These are phyloP conservation scores for Paradoxurus hermaphroditus DNA, from an alignment of 2,113 vertebrate genomes.

Conservation along the genomic window DNA sequence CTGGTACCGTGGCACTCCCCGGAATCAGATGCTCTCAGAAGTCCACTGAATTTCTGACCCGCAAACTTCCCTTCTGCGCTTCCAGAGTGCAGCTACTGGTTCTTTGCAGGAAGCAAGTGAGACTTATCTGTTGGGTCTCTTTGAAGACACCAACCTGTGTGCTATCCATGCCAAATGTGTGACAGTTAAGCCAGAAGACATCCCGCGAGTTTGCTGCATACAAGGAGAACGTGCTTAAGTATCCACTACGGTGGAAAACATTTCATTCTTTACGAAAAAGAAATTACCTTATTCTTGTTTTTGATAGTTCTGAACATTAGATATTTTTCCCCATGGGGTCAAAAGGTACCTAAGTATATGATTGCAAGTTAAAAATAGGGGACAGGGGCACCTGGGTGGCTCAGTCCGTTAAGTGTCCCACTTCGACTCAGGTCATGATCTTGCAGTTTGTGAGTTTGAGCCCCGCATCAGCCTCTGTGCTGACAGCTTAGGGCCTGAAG, in stretches of 20 bases:
- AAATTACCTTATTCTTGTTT: not conserved
- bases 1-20: not conserved
- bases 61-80: not conserved
- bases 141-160: not conserved
- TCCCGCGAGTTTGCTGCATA: not conserved
- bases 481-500: too few relatives aligned
- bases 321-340: conserved; percentile 84
- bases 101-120: not conserved
- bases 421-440: too few relatives aligned
- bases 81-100: not conserved
- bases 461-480: too few relatives aligned
- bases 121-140: not conserved
- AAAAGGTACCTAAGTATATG: conserved; percentile 89
- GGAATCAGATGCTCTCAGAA: not conserved
- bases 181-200: not conserved
- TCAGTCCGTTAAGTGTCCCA: too few relatives aligned
- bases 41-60: not conserved
- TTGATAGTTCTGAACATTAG: not conserved
- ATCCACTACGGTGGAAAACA: not conserved
- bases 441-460: too few relatives aligned
- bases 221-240: not conserved
- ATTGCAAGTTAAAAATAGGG: conserved; percentile 80
- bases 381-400: too few relatives aligned
- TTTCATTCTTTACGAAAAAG: not conserved
- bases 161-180: not conserved